Evolutionary conservation across 1,140 invertebrate genomes (phyloP).

Genomic region (Dufourea novaeangliae): DNA sequence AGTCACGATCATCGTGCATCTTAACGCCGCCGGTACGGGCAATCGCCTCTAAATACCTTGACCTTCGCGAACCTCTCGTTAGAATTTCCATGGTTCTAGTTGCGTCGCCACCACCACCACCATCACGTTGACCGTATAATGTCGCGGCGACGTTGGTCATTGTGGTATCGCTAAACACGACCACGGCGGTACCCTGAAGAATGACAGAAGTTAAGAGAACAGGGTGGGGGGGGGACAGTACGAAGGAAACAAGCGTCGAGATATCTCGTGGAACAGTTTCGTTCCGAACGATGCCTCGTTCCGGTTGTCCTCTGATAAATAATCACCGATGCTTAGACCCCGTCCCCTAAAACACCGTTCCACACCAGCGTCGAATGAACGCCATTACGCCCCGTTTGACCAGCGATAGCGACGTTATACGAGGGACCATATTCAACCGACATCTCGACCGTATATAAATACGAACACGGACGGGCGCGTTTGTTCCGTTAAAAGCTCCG

Average conservation of each 20-base stretch:
- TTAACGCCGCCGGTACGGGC: neutral
- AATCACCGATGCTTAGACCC: neutral
- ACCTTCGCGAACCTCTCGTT: neutral
- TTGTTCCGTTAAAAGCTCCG: conserved; percentile 6
- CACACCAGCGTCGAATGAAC: neutral
- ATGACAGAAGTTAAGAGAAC: neutral
- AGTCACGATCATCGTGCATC: neutral
- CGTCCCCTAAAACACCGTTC: neutral
- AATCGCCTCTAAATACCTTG: neutral
- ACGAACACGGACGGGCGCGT: neutral
- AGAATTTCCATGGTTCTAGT: neutral
- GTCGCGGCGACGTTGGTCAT: neutral
- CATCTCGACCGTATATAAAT: conserved; percentile 6
- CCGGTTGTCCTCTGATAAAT: conserved; percentile 2
- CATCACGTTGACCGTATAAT: neutral
- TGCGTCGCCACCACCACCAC: neutral
- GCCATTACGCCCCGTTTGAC: conserved; percentile 11
- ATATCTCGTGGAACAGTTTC: neutral
- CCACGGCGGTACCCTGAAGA: neutral
- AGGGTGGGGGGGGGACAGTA: neutral
- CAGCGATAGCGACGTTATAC: conserved; percentile 8
- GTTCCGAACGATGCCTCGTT: conserved; percentile 1
- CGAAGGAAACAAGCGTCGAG: neutral
- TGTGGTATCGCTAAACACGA: neutral
- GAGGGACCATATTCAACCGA: neutral